Base-by-base conservation (phyloP, 2,797 vertebrate species). In the Sebastes aleutianus region DNA sequence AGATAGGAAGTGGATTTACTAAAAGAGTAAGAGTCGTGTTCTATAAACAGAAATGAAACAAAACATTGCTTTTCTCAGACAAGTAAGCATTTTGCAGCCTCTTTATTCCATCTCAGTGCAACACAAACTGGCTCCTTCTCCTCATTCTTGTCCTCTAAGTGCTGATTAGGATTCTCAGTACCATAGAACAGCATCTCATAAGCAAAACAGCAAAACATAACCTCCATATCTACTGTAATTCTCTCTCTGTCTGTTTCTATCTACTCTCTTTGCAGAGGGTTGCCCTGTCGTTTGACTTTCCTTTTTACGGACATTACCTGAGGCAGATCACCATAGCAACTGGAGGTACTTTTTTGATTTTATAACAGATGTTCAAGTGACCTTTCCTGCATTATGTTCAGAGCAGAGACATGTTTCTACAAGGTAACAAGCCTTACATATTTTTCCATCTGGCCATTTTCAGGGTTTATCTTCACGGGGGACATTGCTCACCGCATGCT, bases 241-340 rank as follows among this genome's bases (percentile, higher is more conserved):
- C 24, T 59, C 24, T 59, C 34, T 64, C 14, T 76, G 24, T 71
- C 29, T 54, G 7, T 80, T 26, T 87, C 27, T 47, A 16, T 76
- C 71, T 65, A 18, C 57, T 85, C 18, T 76, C 67, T 68, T 83
- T 63, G 1, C 94, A 99, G 98, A 96, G 94, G 82, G 95, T 98
- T 31, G 88, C 96, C 86, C 93, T 99, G 79, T 98, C 98, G 18
- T 99, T 99, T 82, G 96, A 97, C 87, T 99, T 99, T 86, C 98
- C 98, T 58, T 99, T 99, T 95, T 99, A 99, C 0, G 98, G 98
- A 80, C 98, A 99, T 94, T 94, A 95, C 94, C 92, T 99, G 91
- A 96, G 96, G 87, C 98, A 99, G 95, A 96, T 99, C 90, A 97
- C 97, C 92, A 97, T 99, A 95, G 98, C 98, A 85, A 99, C 98